phyloP scores from a whole-genome alignment of 1,140 invertebrate genomes.

The Dreissena polymorpha region DNA sequence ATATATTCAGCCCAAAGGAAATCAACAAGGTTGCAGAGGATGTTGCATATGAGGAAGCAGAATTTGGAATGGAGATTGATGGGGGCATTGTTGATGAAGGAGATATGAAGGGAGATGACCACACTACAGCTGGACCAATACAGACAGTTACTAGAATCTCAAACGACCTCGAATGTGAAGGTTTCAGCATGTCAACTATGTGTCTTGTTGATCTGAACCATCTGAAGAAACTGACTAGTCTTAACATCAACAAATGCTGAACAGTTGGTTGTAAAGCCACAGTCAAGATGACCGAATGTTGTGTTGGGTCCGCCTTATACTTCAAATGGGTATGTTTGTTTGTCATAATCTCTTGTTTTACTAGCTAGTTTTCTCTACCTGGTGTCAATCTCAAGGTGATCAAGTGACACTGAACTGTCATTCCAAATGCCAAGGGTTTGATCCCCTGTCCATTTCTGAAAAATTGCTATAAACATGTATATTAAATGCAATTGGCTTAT shows the following conservation, averaged over 20 bases:
- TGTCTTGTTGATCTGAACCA: not conserved
- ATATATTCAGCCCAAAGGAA: not conserved
- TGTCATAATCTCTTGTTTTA: too few relatives aligned
- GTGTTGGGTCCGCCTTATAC: conserved; percentile 8
- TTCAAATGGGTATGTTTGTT: conserved; percentile 17
- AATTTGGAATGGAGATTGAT: conserved; percentile 12
- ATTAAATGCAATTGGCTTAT: too few relatives aligned
- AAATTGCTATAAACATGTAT: too few relatives aligned
- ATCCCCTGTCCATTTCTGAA: too few relatives aligned
- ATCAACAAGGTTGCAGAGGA: not conserved
- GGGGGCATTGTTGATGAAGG: not conserved
- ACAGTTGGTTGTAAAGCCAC: not conserved
- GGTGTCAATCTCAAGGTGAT: too few relatives aligned
- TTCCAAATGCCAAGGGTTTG: too few relatives aligned
- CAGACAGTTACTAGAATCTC: not conserved
- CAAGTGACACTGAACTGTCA: too few relatives aligned
- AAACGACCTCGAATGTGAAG: not conserved
- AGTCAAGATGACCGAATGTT: not conserved
- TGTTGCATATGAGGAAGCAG: not conserved
- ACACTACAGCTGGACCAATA: not conserved
- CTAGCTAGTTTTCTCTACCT: too few relatives aligned
- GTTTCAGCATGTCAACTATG: not conserved
- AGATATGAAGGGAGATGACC: not conserved
- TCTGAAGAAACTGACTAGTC: not conserved
- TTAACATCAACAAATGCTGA: not conserved